Percentiles rank a stretch among this genome's conserved stretches.
These are phyloP conservation scores for Ernsta delagoae DNA, from an alignment of 2,888 invertebrate genomes.

Conservation along the genomic window DNA sequence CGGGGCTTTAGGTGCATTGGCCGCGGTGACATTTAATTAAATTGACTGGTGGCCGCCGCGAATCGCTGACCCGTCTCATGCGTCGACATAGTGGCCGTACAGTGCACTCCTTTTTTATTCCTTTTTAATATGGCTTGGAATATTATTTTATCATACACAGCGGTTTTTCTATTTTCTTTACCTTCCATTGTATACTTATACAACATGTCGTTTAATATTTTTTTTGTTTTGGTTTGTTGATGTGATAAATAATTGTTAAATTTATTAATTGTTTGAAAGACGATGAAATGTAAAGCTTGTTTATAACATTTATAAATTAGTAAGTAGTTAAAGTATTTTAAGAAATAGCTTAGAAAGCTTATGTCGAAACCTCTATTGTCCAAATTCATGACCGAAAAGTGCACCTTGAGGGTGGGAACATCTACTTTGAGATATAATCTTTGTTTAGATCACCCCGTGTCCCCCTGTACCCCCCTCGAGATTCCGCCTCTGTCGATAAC, in stretches of 20 bases:
- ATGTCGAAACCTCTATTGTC: constrained; percentile 5
- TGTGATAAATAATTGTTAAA: no score
- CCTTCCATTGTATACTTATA: neutral
- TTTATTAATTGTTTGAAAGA: no score
- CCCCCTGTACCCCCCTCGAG: no score
- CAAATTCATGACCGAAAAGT: neutral
- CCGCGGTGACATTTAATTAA: constrained; percentile 77
- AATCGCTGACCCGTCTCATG: constrained; percentile 58
- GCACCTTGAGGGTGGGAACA: constrained; percentile 4
- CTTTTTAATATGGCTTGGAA: constrained; percentile 1
- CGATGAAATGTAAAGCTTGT: no score
- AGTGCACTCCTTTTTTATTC: constrained; percentile 43
- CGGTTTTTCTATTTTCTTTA: neutral
- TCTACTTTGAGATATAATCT: no score
- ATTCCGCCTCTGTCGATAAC: no score
- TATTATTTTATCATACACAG: constrained; percentile 11
- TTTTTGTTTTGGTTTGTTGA: no score
- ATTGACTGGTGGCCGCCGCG: constrained; percentile 62
- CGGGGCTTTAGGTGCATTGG: constrained; percentile 59
- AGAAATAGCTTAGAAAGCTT: neutral
- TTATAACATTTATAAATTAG: no score
- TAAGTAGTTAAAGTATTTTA: no score
- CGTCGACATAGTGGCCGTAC: constrained; percentile 43
- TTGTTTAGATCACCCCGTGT: no score
- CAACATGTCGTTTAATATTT: neutral